phyloP scores from a whole-genome alignment of 2,888 invertebrate genomes.

The Lymantria dispar region DNA sequence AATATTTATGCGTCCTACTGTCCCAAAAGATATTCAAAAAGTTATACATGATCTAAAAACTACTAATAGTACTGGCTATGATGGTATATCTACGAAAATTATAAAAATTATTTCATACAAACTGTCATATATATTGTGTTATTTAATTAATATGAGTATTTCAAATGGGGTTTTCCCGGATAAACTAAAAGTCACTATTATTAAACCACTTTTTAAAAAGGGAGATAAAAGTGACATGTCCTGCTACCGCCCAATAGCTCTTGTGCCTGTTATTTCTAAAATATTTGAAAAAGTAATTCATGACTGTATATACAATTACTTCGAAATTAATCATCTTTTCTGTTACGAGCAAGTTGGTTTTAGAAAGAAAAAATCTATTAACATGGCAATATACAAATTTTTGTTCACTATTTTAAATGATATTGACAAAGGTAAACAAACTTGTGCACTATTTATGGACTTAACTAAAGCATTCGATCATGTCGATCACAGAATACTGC shows the following conservation, averaged over 20 bases:
- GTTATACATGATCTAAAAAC: slow-evolving; percentile 10
- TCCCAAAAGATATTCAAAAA: slow-evolving; percentile 5
- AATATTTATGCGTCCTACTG: slow-evolving; percentile 8
- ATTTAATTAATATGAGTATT: slow-evolving; percentile 1
- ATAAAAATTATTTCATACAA: slow-evolving; percentile 3
- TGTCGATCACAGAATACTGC: neutral
- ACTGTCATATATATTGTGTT: neutral
- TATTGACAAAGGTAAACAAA: neutral
- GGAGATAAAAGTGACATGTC: neutral
- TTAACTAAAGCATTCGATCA: slow-evolving; percentile 1
- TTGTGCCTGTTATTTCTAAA: neutral
- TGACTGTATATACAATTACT: neutral
- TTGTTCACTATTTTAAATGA: neutral
- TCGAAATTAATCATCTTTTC: neutral
- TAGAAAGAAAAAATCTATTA: neutral
- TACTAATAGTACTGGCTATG: slow-evolving; percentile 11
- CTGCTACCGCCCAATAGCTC: neutral
- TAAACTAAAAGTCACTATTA: neutral
- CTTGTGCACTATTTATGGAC: slow-evolving; percentile 1
- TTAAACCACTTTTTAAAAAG: slow-evolving; percentile 4
- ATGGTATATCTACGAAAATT: slow-evolving; percentile 8
- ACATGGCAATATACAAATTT: neutral
- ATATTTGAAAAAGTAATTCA: slow-evolving; percentile 1
- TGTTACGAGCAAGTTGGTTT: neutral
- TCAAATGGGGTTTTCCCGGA: neutral